Evolutionary conservation across 2,888 invertebrate species (phyloP).

Genomic region (Hydroisotoma schaefferi): DNA sequence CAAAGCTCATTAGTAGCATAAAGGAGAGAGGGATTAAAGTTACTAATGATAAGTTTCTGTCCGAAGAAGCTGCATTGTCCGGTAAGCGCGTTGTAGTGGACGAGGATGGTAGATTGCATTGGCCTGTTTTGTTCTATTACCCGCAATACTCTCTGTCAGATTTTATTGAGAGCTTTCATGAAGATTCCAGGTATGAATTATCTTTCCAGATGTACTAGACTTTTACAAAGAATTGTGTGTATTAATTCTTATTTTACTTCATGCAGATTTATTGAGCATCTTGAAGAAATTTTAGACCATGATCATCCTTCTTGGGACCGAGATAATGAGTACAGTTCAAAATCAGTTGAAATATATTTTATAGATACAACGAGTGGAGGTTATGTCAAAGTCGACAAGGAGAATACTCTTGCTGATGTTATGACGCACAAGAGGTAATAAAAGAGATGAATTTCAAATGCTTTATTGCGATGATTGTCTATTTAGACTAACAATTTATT

Average conservation of each 20-base stretch:
- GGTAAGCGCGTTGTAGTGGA: constrained; percentile 28
- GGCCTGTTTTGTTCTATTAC: constrained; percentile 86
- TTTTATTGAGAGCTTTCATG: no score
- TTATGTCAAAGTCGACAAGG: constrained; percentile 60
- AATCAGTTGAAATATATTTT: constrained; percentile 67
- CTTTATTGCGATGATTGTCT: not conserved
- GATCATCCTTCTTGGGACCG: constrained; percentile 71
- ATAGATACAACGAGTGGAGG: constrained; percentile 63
- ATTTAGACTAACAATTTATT: not conserved
- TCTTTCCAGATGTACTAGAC: not conserved
- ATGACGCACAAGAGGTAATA: constrained; percentile 59
- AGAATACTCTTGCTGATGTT: constrained; percentile 60
- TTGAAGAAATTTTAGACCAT: constrained; percentile 63
- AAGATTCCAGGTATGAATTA: constrained; percentile 61
- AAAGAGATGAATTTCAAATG: not conserved
- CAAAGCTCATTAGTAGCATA: constrained; percentile 48
- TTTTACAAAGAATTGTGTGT: not conserved
- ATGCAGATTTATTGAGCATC: constrained; percentile 60
- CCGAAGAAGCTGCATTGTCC: constrained; percentile 15
- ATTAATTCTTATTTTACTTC: no score
- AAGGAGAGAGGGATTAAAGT: constrained; percentile 38
- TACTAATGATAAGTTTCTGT: constrained; percentile 34
- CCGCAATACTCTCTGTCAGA: constrained; percentile 85
- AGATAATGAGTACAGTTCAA: constrained; percentile 61
- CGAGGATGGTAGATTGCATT: constrained; percentile 60